Conservation (phyloP, 2,888 invertebrate genomes). For the Drosophila gaucha region DNA sequence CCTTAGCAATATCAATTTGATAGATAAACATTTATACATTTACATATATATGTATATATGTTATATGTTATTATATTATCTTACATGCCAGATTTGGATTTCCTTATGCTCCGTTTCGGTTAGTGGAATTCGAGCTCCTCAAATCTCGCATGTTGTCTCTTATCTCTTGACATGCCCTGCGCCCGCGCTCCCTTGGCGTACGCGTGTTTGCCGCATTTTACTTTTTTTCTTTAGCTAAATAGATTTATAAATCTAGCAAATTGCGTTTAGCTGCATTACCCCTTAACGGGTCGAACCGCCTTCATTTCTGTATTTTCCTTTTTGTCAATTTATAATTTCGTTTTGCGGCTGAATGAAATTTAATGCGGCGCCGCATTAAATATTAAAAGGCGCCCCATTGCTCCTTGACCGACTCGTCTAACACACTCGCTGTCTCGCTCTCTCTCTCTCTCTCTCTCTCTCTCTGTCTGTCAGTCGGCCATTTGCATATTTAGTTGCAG, state of each 20-base stretch:
- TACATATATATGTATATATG: not conserved
- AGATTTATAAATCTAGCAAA: slow-evolving; percentile 59
- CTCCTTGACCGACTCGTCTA: not conserved
- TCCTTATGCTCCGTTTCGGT: not conserved
- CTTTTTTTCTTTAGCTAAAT: slow-evolving; percentile 42
- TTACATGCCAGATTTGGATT: not conserved
- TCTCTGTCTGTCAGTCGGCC: slow-evolving; percentile 16
- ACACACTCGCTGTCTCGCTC: not conserved
- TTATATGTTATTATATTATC: not conserved
- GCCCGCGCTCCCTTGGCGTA: not conserved
- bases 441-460: not conserved
- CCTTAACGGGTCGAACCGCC: not conserved
- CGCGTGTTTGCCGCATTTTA: slow-evolving; percentile 32
- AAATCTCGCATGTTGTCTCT: slow-evolving; percentile 23
- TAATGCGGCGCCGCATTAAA: slow-evolving; percentile 40
- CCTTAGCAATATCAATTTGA: too few relatives aligned
- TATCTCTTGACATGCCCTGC: slow-evolving; percentile 9
- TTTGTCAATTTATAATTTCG: slow-evolving; percentile 44
- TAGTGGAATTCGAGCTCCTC: slow-evolving; percentile 4
- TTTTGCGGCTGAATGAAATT: slow-evolving; percentile 39
- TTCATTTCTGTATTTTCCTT: not conserved
- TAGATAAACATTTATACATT: not conserved
- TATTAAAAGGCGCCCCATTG: slow-evolving; percentile 31
- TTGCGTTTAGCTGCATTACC: slow-evolving; percentile 42
- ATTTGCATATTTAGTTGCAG: slow-evolving; percentile 65